Evolutionary conservation across 2,113 vertebrate genomes (phyloP), one percentile per base, ranked within the genome.

Genomic region (Eubucco bourcierii): DNA sequence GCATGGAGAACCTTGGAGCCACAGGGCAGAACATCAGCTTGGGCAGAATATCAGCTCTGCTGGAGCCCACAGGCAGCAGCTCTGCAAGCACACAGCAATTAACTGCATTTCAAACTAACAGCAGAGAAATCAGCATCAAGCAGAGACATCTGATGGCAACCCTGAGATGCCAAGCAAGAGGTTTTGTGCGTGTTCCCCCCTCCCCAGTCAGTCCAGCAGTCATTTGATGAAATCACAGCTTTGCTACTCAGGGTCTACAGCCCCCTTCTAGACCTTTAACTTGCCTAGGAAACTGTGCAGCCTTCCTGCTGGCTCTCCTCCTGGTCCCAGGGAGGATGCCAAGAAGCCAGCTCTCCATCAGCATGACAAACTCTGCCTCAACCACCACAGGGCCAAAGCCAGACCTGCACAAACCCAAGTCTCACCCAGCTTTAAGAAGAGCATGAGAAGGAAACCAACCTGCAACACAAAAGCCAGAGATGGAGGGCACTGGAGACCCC

Each of bases 41-140:
- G 90, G 82, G 88, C 93, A 93, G 39, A 37, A 10, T 20, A 41
- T 14, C 19, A 10, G 21, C 90, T 31, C 70, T 28, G 70, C 66
- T 90, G 90, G 82, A 70, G 66, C 79, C 79, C 10, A 3, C 55
- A 9, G 88, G 89, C 91, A 88, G 63, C 3, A 72, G 53, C 76
- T 23, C 80, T 34, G 4, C 4, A 20, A 46, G n/a, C 2, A 9
- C 88, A 16, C 0, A 3, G 46, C 72, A 44, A 58, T 73, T 27
- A 65, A 33, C 31, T 0, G 2, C 34, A 18, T 37, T 33, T 19
- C 20, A 34, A 47, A 52, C 9, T 41, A 24, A 10, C 44, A 8
- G 33, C 15, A 53, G 58, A 27, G 67, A 50, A 37, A 14, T 1
- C 19, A 1, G 12, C 66, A 28, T 25, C 63, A 50, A 21, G 8